Base-by-base conservation (phyloP, 1,140 invertebrate genomes). In the Bombyx mandarina region DNA sequence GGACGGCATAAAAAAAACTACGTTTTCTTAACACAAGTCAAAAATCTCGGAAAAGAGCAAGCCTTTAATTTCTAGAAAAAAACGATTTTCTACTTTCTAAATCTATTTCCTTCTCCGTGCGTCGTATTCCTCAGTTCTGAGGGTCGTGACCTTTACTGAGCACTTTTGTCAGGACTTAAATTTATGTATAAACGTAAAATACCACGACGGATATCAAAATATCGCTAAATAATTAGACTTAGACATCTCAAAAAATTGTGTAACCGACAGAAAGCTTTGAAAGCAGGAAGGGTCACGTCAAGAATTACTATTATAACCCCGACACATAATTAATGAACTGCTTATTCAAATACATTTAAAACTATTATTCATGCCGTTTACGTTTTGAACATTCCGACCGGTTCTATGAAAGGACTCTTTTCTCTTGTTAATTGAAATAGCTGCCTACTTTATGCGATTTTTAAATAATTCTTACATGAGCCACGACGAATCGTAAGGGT, bases 341-440 rank as follows among this genome's bases (percentile, higher is more conserved):
- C 78, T 81, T 86, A 85, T 86, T 83, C 79, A 86, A 86, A 86
- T 85, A 83, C 77, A 79, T 86, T 84, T 82, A 81, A 86, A 85
- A 86, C 83, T 86, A 86, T 86, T 86, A 86, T 85, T 86, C 80
- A 86, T 85, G 75, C 79, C 80, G 76, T 86, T 86, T 85, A 85
- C 70, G 75, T 86, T 83, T 86, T 69, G 80, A 82, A 75, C 56
- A 74, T 78, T 74, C 83, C 83, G 83, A 80, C 79, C 62, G 70
- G 76, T 81, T 72, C 69, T 82, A 75, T 79, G 71, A 76, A 84
- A 78, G 76, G 72, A 73, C 72, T 73, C 65, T 67, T 82, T 77
- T 75, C 57, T 67, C 68, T 70, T 78, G 79, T 80, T 84, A 80
- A 82, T 84, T 82, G 82, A 79, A 82, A 77, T 70, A 56, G 57